Conservation (phyloP, 2,888 invertebrate species). For the Sussaba pulchella region DNA sequence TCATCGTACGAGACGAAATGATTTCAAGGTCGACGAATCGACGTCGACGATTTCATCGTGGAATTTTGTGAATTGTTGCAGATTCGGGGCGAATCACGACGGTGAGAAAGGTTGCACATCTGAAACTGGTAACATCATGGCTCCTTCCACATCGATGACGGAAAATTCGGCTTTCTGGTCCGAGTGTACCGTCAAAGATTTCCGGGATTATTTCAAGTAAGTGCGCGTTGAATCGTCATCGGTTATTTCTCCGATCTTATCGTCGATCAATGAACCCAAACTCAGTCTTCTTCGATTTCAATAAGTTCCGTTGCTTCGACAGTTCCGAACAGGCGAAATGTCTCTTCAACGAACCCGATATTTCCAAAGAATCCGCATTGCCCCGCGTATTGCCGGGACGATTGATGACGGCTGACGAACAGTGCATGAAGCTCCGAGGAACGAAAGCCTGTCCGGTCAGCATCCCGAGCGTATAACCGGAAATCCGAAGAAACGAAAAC, state of each 20-base stretch:
- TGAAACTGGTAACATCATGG: constrained; percentile 52
- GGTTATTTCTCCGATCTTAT: too few relatives aligned
- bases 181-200: too few relatives aligned
- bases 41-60: not conserved
- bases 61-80: not conserved
- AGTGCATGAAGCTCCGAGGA: constrained; percentile 49
- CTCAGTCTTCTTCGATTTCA: too few relatives aligned
- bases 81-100: constrained; percentile 64
- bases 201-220: not conserved
- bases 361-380: too few relatives aligned
- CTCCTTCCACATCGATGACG: constrained; percentile 28
- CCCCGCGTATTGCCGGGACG: constrained; percentile 44
- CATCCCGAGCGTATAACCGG: not conserved
- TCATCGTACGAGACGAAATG: not conserved
- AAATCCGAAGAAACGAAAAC: too few relatives aligned
- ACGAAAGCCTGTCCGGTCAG: constrained; percentile 41
- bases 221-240: too few relatives aligned
- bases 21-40: not conserved
- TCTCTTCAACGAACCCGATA: too few relatives aligned
- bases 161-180: too few relatives aligned
- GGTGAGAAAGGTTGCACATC: constrained; percentile 3
- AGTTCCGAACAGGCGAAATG: too few relatives aligned
- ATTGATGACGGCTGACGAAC: constrained; percentile 45
- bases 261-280: too few relatives aligned
- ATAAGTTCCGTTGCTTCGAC: too few relatives aligned